phyloP scores from a whole-genome alignment of 2,797 vertebrate species.

The Cottoperca gobio region DNA sequence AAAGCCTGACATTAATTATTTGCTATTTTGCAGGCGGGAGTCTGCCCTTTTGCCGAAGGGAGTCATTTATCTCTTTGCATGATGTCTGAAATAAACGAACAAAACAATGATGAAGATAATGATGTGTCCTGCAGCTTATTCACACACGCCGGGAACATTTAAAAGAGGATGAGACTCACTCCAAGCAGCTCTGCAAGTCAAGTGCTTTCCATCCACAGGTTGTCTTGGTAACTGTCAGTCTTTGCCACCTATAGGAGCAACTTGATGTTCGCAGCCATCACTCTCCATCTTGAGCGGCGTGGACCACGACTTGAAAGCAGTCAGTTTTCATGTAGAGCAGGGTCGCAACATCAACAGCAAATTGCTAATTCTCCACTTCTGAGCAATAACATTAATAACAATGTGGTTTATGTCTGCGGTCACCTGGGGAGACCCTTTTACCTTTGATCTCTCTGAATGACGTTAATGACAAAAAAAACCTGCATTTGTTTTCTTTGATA shows the following conservation, averaged over 20 bases:
- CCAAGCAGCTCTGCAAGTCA: constrained; percentile 23
- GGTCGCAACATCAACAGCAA: constrained; percentile 37
- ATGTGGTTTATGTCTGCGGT: background rate
- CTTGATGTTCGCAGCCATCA: constrained; percentile 15
- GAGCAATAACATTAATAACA: constrained; percentile 50
- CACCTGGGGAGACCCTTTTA: constrained; percentile 34
- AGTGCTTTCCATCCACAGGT: constrained; percentile 50
- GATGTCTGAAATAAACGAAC: constrained; percentile 59
- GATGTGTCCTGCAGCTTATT: constrained; percentile 36
- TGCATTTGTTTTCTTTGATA: constrained; percentile 53
- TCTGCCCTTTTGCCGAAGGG: constrained; percentile 78
- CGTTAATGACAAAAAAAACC: constrained; percentile 43
- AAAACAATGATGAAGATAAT: constrained; percentile 37
- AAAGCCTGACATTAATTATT: constrained; percentile 80
- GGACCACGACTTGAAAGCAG: constrained; percentile 51
- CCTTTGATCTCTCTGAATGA: constrained; percentile 58
- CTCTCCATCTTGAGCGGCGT: background rate
- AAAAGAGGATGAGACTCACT: background rate
- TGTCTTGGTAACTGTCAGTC: constrained; percentile 65
- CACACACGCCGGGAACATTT: background rate
- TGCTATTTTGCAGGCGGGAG: constrained; percentile 78
- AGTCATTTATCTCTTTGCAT: constrained; percentile 68
- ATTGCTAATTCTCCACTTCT: constrained; percentile 47
- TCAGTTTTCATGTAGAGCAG: constrained; percentile 47
- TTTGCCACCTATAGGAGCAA: constrained; percentile 20